phyloP scores from a whole-genome alignment of 2,113 vertebrate genomes.

The Dunckerocampus dactyliophorus region DNA sequence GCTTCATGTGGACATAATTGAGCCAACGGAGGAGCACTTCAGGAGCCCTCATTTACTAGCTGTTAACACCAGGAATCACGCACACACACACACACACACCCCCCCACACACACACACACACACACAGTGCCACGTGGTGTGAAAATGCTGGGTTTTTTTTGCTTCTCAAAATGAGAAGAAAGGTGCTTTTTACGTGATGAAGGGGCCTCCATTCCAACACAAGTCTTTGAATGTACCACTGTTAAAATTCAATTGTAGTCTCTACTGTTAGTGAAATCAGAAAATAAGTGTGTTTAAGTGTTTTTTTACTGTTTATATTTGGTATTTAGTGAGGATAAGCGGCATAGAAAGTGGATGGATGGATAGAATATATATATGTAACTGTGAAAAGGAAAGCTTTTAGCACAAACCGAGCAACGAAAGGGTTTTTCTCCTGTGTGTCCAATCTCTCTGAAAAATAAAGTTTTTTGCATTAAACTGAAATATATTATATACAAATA shows the following conservation, averaged over 20 bases:
- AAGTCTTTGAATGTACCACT: constrained; percentile 19
- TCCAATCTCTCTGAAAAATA: too few species aligned
- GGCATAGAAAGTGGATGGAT: too few species aligned
- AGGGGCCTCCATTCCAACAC: constrained; percentile 31
- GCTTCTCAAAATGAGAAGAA: too few species aligned
- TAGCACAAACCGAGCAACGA: too few species aligned
- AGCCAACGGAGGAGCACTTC: constrained; percentile 52
- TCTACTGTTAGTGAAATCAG: neutral
- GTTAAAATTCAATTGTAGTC: constrained; percentile 2
- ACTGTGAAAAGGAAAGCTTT: too few species aligned
- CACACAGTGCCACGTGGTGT: constrained; percentile 44
- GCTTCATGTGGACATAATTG: constrained; percentile 71
- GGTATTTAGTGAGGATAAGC: too few species aligned
- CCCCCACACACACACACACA: constrained; percentile 37
- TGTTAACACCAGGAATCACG: constrained; percentile 72
- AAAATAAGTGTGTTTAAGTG: neutral
- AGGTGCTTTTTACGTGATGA: constrained; percentile 65
- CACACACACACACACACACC: constrained; percentile 39
- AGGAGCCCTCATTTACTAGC: constrained; percentile 73
- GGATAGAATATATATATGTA: too few species aligned
- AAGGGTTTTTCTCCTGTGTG: too few species aligned
- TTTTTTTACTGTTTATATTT: neutral
- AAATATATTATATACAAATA: too few species aligned
- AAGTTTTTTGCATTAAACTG: too few species aligned
- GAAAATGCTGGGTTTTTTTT: constrained; percentile 67